Conservation (phyloP, 1,140 invertebrate genomes). For the Plectrocnemia conspersa region DNA sequence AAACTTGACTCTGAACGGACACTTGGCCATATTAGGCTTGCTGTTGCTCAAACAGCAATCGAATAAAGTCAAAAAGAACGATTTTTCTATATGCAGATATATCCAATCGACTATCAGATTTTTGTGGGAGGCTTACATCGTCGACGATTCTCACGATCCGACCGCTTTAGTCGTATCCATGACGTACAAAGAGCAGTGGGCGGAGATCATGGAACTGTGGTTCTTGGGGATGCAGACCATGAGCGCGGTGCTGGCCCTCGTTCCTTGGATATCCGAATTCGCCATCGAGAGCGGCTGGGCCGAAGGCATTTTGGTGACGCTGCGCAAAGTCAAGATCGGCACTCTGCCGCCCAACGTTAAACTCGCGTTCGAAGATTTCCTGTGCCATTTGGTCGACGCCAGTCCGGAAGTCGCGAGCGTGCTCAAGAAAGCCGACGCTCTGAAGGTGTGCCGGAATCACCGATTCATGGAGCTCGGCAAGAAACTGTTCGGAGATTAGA, state of each 20-base stretch:
- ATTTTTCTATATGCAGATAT: slow-evolving; percentile 82
- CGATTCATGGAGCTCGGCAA: slow-evolving; percentile 84
- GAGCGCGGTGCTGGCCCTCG: slow-evolving; percentile 68
- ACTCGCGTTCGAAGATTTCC: slow-evolving; percentile 84
- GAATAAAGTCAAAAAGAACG: slow-evolving; percentile 75
- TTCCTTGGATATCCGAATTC: slow-evolving; percentile 88
- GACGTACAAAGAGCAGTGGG: slow-evolving; percentile 81
- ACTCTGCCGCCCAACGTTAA: slow-evolving; percentile 76
- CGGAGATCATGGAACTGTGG: slow-evolving; percentile 86
- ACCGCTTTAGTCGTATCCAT: slow-evolving; percentile 75
- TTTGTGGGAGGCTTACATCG: slow-evolving; percentile 86
- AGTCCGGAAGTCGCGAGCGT: slow-evolving; percentile 70
- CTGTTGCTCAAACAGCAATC: slow-evolving; percentile 79
- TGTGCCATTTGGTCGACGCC: slow-evolving; percentile 77
- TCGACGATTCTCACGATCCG: slow-evolving; percentile 80
- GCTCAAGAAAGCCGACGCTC: slow-evolving; percentile 75
- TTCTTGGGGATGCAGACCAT: slow-evolving; percentile 91
- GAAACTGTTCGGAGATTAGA: slow-evolving; percentile 74
- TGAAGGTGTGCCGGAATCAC: slow-evolving; percentile 79
- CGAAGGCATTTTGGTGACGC: slow-evolving; percentile 74
- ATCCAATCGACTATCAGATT: slow-evolving; percentile 84
- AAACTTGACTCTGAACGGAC: slow-evolving; percentile 78
- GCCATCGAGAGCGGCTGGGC: slow-evolving; percentile 89
- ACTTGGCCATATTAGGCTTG: slow-evolving; percentile 76
- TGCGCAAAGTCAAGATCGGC: slow-evolving; percentile 76